A percentile compares a stretch with the other conserved stretches of the same genome.
Evolutionary conservation across 2,797 vertebrate species (phyloP).

Genomic region (Rhyacichthys aspro): DNA sequence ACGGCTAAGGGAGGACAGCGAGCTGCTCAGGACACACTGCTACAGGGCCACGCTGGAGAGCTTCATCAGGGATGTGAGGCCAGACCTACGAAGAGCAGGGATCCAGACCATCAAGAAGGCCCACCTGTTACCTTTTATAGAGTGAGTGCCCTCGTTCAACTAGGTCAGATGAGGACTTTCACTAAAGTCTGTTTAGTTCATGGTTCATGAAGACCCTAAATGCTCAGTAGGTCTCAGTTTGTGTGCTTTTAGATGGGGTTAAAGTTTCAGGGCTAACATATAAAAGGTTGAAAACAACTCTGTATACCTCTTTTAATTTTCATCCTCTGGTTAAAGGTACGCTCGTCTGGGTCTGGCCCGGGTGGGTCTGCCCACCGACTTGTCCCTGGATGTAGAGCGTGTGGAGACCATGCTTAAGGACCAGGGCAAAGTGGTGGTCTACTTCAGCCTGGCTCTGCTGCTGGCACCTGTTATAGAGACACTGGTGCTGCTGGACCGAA

Average conservation of each 20-base stretch:
- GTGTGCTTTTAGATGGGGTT: too few species aligned
- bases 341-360: constrained; percentile 83
- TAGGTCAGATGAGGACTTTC: too few species aligned
- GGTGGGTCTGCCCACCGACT: constrained; percentile 79
- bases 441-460: constrained; percentile 88
- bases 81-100: constrained; percentile 78
- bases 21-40: constrained; percentile 82
- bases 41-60: constrained; percentile 89
- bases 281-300: too few species aligned
- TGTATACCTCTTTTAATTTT: too few species aligned
- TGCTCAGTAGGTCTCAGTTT: too few species aligned
- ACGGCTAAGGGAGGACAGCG: constrained; percentile 74
- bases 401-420: constrained; percentile 81
- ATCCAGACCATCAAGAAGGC: constrained; percentile 88
- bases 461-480: constrained; percentile 91
- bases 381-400: constrained; percentile 65
- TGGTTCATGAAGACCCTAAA: too few species aligned
- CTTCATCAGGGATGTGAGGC: constrained; percentile 78
- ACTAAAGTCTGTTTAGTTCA: too few species aligned
- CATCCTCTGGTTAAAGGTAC: constrained; percentile 77
- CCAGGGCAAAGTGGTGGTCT: constrained; percentile 87
- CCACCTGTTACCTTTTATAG: constrained; percentile 82
- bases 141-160: constrained; percentile 79
- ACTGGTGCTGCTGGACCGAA: constrained; percentile 90
- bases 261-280: too few species aligned